Evolutionary conservation across 2,888 invertebrate genomes (phyloP), one percentile per base, ranked within the genome.

Genomic region (Lycaena phlaeas): DNA sequence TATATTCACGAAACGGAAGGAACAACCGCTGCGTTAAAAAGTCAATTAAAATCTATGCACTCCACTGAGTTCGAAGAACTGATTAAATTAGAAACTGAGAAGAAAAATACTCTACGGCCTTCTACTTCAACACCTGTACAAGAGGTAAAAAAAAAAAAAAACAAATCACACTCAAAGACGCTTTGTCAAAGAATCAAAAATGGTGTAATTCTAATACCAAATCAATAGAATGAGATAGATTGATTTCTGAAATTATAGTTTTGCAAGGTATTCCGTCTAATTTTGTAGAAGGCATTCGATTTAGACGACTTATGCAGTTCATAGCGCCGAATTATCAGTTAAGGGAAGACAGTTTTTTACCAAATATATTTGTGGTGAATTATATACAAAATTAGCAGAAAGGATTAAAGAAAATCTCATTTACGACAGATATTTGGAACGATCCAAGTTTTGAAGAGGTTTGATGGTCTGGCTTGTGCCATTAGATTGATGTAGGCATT

Each of bases 231-330:
- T 51, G 54, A 25, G 53, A 53, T 38, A 45, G 41, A 42, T 36
- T 51, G 12, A 49, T 57, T 30, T 30, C 40, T 27, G 53, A 54
- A 51, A 52, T 57, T 51, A 50, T 53, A 43, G 52, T 50, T 18
- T 46, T 57, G 29, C 52, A 54, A 49, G 42, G 54, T 36, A 40
- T 53, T 4, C 47, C 54, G 4, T 52, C 51, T 36, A 46, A 47
- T 51, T 56, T 56, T 40, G 51, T 56, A n/a, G 54, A 54, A 49
- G 52, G 52, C 18, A 45, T 52, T 9, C 53, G 54, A 30, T 52
- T 55, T 46, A 41, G 44, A 5, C 44, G 48, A 42, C 27, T 50
- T 38, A 47, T 53, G 45, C 47, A 54, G 36, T 40, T 40, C 5
- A 40, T 29, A 34, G 42, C 43, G 34, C 55, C 50, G 25, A 51